These are phyloP conservation scores for Muscicapa striata DNA, from an alignment of 2,797 vertebrate species.

Conservation along the genomic window DNA sequence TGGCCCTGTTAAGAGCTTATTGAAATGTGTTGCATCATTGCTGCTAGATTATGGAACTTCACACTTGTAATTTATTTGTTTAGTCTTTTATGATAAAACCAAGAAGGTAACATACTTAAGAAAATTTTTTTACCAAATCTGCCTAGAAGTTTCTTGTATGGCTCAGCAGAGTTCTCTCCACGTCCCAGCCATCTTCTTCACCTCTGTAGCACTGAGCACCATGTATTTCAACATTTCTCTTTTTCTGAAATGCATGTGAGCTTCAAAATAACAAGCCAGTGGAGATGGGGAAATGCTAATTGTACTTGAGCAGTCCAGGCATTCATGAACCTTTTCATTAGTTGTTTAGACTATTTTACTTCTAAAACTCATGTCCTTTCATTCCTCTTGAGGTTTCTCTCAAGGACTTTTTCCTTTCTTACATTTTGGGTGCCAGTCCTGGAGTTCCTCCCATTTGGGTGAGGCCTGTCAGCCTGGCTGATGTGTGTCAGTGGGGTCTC, in stretches of 20 bases:
- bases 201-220: background rate
- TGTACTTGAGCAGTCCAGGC: background rate
- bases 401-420: background rate
- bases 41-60: background rate
- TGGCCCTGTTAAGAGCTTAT: background rate
- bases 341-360: background rate
- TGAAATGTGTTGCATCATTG: background rate
- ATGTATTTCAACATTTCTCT: background rate
- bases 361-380: background rate
- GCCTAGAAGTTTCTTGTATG: background rate
- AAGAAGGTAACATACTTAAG: background rate
- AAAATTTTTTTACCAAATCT: background rate
- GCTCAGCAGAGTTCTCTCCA: background rate
- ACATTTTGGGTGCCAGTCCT: background rate
- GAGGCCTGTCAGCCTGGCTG: background rate
- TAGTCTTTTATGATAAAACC: background rate
- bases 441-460: background rate
- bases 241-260: background rate
- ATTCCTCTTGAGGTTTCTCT: background rate
- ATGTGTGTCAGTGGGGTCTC: fast-evolving
- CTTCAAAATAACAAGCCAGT: background rate
- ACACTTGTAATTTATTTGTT: background rate
- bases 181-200: background rate
- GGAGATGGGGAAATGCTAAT: background rate
- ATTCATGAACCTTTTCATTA: background rate